Percentiles rank a stretch among this genome's conserved stretches.
Evolutionary conservation across 1,140 invertebrate species (phyloP).

Genomic region (Cherax quadricarinatus): DNA sequence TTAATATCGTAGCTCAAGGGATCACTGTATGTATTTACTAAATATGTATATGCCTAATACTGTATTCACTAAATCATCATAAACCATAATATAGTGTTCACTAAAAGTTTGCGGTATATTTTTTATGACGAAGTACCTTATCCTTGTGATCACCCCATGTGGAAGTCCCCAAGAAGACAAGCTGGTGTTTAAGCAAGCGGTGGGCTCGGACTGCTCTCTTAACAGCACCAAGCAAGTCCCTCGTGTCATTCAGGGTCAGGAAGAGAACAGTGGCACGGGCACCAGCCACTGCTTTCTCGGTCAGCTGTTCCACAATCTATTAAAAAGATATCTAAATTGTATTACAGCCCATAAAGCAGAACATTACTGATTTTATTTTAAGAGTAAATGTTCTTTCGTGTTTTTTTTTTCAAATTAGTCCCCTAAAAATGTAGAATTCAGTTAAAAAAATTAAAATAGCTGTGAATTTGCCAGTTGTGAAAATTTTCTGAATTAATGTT

Average conservation of each 20-base stretch:
- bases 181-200: slow-evolving; percentile 46
- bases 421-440: too few relatives aligned
- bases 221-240: slow-evolving; percentile 42
- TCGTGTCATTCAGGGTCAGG: slow-evolving; percentile 46
- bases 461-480: too few relatives aligned
- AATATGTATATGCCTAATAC: too few relatives aligned
- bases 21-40: too few relatives aligned
- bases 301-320: slow-evolving; percentile 62
- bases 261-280: slow-evolving; percentile 59
- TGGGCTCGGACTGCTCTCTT: slow-evolving; percentile 31
- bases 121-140: slow-evolving; percentile 14
- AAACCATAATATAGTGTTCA: too few relatives aligned
- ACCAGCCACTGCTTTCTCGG: slow-evolving; percentile 56
- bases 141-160: slow-evolving; percentile 71
- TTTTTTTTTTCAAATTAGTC: not conserved
- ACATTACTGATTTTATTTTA: not conserved
- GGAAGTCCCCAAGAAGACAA: slow-evolving; percentile 56
- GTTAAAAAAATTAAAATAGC: too few relatives aligned
- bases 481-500: too few relatives aligned
- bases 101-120: too few relatives aligned
- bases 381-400: not conserved
- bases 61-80: too few relatives aligned
- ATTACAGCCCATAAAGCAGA: not conserved
- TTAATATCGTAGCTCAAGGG: too few relatives aligned
- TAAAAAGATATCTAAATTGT: not conserved